These are phyloP conservation scores for Phymastichus coffea DNA, from an alignment of 1,140 invertebrate species.

Conservation along the genomic window DNA sequence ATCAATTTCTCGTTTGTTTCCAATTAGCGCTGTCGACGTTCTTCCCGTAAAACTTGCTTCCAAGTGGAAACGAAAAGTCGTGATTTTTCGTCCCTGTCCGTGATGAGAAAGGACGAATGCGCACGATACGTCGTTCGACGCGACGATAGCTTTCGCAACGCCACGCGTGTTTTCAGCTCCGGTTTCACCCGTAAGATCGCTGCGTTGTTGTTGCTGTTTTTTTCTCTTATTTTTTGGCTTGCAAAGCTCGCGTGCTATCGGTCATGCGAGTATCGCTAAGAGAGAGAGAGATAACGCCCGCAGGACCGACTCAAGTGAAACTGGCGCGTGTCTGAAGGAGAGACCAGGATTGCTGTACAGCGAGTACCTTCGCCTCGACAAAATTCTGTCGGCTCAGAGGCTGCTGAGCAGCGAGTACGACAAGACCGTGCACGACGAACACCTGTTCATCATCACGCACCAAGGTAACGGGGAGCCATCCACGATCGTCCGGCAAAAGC, in stretches of 20 bases:
- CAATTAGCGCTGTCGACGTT: not conserved
- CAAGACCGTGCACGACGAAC: slow-evolving; percentile 87
- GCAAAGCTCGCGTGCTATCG: too few species aligned
- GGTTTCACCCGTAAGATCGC: not conserved
- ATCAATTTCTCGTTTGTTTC: not conserved
- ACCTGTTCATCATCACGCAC: slow-evolving; percentile 96
- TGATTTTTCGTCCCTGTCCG: too few species aligned
- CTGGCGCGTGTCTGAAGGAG: slow-evolving; percentile 60
- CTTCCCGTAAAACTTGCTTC: too few species aligned
- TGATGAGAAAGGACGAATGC: too few species aligned
- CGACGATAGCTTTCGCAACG: too few species aligned
- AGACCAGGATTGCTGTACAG: slow-evolving; percentile 78
- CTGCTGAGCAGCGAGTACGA: slow-evolving; percentile 74
- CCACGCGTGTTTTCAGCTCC: too few species aligned
- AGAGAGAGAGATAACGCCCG: not conserved
- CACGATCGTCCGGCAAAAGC: not conserved
- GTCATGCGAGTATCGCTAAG: too few species aligned
- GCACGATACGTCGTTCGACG: too few species aligned
- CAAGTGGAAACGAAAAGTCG: too few species aligned
- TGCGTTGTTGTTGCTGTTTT: not conserved
- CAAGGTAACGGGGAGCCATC: slow-evolving; percentile 70
- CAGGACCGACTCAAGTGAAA: slow-evolving; percentile 48
- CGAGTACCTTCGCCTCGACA: slow-evolving; percentile 87
- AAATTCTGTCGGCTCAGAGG: slow-evolving; percentile 82
- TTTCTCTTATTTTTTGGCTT: too few species aligned